These are phyloP conservation scores for Eurystomus gularis DNA, from an alignment of 2,113 vertebrate genomes.

Conservation along the genomic window DNA sequence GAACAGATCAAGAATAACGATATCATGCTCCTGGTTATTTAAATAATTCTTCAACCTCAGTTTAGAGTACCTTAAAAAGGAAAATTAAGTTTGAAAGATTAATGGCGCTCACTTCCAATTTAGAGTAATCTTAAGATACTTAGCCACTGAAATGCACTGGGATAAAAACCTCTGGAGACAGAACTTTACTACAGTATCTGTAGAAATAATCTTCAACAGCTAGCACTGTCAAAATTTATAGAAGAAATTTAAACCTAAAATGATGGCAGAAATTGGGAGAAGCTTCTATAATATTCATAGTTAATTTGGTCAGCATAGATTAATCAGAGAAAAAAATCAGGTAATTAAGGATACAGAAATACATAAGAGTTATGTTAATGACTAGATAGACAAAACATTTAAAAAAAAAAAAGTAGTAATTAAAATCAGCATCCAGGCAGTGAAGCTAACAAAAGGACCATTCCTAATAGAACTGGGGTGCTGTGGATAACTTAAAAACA, in stretches of 20 bases:
- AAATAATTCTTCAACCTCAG: conserved; percentile 1
- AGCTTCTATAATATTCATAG: neutral
- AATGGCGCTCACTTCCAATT: neutral
- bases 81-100: conserved; percentile 1
- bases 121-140: neutral
- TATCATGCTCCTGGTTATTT: neutral
- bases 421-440: neutral
- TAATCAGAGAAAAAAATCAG: neutral
- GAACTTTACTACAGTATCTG: neutral
- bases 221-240: neutral
- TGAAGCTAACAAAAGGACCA: neutral
- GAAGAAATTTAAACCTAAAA: neutral
- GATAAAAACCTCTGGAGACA: neutral
- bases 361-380: neutral
- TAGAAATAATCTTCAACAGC: neutral
- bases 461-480: neutral
- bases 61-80: neutral
- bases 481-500: neutral
- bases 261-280: neutral
- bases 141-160: neutral
- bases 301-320: neutral
- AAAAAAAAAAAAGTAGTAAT: neutral
- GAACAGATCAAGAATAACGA: neutral
- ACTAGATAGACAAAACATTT: neutral
- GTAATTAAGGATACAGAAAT: neutral